Evolutionary conservation across 2,888 invertebrate species (phyloP), one percentile per base, ranked within the genome.

Genomic region (Noctua janthina): DNA sequence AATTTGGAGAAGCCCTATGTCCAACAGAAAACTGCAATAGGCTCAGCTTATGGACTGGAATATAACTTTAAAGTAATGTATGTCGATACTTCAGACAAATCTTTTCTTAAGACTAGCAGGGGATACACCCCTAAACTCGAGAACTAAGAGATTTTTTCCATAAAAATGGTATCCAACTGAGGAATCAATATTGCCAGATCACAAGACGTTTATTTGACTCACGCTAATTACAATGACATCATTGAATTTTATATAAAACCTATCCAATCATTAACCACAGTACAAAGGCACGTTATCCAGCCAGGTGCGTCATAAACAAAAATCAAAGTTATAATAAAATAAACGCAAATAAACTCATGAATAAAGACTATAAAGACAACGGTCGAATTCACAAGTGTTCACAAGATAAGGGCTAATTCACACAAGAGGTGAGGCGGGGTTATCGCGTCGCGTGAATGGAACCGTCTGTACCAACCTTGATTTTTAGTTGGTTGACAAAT

Each of bases 401-500:
- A 46, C 49, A 3, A 85, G 92, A 92, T 93, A 92, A 92, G 85
- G 87, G 86, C 87, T 91, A 93, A 93, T 92, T 91, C 92, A 91
- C 90, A 89, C 84, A 81, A 86, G 77, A 88, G 89, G 91, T 90
- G 90, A 88, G 67, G 49, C 20, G 82, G 49, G 94, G 94, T 94
- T 94, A 94, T 94, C 94, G 43, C 13, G 23, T 70, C 80, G 85
- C 71, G 64, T 88, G 84, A 89, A 90, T 84, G 80, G n/a, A 80
- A 56, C 69, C 66, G 80, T 83, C 84, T 88, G 76, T 59, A 62
- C 56, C 78, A 89, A 91, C 93, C 93, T 94, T 94, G 93, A 92
- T 92, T 92, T 90, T 90, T 91, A 85, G 80, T 81, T 64, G 68
- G 56, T 91, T 85, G 76, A 87, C 85, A 78, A 89, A 89, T 88